phyloP scores from a whole-genome alignment of 2,888 invertebrate genomes.

The Andrena trimmerana region DNA sequence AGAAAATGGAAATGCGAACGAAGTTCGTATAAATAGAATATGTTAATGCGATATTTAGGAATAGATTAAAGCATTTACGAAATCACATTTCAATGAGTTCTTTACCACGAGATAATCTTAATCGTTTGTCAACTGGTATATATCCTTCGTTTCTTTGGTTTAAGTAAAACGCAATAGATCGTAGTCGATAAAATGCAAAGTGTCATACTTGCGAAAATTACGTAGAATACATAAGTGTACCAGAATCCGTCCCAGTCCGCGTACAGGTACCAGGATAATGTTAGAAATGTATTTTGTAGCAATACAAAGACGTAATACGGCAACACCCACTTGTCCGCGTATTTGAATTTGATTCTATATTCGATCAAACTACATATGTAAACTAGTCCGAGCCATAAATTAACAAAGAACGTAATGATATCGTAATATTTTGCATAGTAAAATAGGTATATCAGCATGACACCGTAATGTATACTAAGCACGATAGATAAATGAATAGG shows the following conservation, averaged over 20 bases:
- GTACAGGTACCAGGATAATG: constrained; percentile 89
- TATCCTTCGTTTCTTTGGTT: constrained; percentile 81
- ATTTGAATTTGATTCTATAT: constrained; percentile 92
- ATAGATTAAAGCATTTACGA: constrained; percentile 47
- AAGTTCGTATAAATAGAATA: constrained; percentile 27
- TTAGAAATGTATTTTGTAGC: constrained; percentile 89
- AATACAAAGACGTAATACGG: constrained; percentile 89
- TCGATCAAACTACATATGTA: constrained; percentile 92
- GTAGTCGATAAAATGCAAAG: constrained; percentile 78
- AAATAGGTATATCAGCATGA: constrained; percentile 89
- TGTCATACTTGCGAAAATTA: constrained; percentile 87
- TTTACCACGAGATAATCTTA: constrained; percentile 47
- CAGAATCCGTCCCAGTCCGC: constrained; percentile 89
- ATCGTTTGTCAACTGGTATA: constrained; percentile 72
- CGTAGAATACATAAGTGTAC: constrained; percentile 89
- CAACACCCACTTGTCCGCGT: constrained; percentile 89
- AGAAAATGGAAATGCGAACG: constrained; percentile 10
- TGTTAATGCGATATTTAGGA: constrained; percentile 2
- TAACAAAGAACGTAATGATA: constrained; percentile 79
- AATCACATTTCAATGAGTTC: constrained; percentile 38
- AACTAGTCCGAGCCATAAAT: constrained; percentile 90
- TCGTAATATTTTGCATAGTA: constrained; percentile 89
- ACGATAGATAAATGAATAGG: constrained; percentile 83
- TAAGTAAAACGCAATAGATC: constrained; percentile 79
- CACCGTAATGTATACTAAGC: constrained; percentile 89